phyloP scores from a whole-genome alignment of 2,888 invertebrate genomes.

The Gandaritis pyraliata region DNA sequence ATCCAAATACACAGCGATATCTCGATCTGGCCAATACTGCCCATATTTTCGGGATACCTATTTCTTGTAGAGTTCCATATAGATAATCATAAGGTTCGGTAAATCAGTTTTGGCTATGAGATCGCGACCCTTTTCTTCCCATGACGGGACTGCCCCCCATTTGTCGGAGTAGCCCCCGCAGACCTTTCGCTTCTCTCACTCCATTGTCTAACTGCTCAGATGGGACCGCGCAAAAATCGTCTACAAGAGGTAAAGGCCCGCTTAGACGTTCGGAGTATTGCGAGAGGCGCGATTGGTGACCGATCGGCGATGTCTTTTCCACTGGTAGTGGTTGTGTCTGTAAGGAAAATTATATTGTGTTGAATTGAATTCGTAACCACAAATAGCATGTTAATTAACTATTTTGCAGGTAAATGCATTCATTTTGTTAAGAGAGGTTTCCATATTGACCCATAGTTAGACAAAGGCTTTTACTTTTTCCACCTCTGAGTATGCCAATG shows the following conservation, averaged over 20 bases:
- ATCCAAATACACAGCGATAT: too few species aligned
- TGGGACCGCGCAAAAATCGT: constrained; percentile 96
- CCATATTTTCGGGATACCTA: too few species aligned
- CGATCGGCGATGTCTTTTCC: constrained; percentile 78
- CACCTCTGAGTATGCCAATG: too few species aligned
- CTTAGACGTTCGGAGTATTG: constrained; percentile 83
- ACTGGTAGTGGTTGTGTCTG: constrained; percentile 54
- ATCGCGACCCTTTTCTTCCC: constrained; percentile 86
- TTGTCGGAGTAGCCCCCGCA: constrained; percentile 91
- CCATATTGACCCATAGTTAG: too few species aligned
- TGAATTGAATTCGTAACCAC: not conserved
- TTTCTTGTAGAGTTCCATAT: too few species aligned
- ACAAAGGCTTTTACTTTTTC: too few species aligned
- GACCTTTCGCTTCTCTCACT: constrained; percentile 88
- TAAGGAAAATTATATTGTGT: constrained; percentile 8
- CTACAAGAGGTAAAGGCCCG: constrained; percentile 91
- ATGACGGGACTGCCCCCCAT: constrained; percentile 94
- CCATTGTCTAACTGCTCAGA: constrained; percentile 88
- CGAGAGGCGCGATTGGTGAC: constrained; percentile 86
- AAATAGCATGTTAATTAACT: not conserved
- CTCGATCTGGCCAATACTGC: too few species aligned
- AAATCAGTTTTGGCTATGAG: constrained; percentile 77
- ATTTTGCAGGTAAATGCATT: too few species aligned
- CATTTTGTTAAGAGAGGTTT: too few species aligned
- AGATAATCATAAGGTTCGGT: too few species aligned